phyloP scores from a whole-genome alignment of 2,113 vertebrate genomes.

The Lycocorax pyrrhopterus region DNA sequence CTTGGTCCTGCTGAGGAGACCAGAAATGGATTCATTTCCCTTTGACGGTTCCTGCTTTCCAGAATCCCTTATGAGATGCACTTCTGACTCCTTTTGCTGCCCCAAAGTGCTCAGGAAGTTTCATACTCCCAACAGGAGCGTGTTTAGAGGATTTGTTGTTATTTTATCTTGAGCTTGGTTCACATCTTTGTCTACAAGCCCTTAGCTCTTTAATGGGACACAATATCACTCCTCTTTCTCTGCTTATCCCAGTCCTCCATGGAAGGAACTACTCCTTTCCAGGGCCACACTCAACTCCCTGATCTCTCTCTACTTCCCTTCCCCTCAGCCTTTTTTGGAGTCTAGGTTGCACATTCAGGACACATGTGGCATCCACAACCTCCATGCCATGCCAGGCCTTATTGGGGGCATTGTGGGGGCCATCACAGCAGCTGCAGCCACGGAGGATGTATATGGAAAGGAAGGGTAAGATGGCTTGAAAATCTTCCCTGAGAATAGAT shows the following conservation, averaged over 20 bases:
- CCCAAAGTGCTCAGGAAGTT: neutral
- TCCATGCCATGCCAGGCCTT: constrained; percentile 89
- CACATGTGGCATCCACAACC: constrained; percentile 93
- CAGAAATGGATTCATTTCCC: neutral
- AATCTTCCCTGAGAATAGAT: neutral
- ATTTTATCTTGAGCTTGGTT: neutral
- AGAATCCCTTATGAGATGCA: neutral
- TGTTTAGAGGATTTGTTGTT: neutral
- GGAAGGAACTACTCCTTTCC: neutral
- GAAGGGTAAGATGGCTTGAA: constrained; percentile 76
- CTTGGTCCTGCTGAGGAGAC: neutral
- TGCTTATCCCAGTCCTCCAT: neutral
- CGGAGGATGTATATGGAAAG: constrained; percentile 69
- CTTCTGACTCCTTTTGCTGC: neutral
- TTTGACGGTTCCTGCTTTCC: neutral
- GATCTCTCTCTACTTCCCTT: neutral
- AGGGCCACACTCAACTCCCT: neutral
- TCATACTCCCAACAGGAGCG: neutral
- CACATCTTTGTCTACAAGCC: neutral
- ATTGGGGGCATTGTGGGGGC: constrained; percentile 89
- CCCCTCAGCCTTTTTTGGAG: constrained; percentile 85
- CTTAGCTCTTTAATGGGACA: neutral
- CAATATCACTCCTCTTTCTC: neutral
- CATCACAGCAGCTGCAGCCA: constrained; percentile 81
- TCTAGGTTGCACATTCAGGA: constrained; percentile 86